Evolutionary conservation across 2,113 vertebrate species (phyloP).

Genomic region (Pomatorhinus ruficollis): DNA sequence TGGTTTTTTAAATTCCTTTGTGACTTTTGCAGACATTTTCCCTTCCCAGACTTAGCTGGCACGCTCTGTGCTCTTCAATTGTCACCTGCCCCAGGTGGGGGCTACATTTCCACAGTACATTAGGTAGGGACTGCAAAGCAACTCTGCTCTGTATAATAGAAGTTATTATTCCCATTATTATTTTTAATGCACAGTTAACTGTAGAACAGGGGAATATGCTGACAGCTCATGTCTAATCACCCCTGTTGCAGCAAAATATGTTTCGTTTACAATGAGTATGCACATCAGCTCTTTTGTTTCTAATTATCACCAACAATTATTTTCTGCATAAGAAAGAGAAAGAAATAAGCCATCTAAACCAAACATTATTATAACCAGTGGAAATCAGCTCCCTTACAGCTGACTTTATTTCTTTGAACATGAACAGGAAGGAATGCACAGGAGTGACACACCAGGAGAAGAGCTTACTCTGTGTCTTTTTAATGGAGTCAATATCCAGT

Average conservation of each 20-base stretch:
- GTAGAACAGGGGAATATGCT: not conserved
- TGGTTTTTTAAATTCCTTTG: not conserved
- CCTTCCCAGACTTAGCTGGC: not conserved
- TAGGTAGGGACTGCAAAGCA: slow-evolving; percentile 1
- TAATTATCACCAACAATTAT: slow-evolving; percentile 6
- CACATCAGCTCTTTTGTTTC: slow-evolving; percentile 40
- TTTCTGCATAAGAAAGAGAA: slow-evolving; percentile 20
- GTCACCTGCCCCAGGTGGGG: not conserved
- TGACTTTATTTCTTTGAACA: not conserved
- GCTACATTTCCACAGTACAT: not conserved
- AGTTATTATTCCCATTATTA: slow-evolving; percentile 48
- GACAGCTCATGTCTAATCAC: not conserved
- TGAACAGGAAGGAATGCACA: not conserved
- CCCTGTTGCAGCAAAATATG: not conserved
- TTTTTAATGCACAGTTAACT: slow-evolving; percentile 34
- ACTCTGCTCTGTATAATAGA: not conserved
- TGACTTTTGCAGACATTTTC: not conserved
- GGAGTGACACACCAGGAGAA: not conserved
- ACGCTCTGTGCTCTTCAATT: not conserved
- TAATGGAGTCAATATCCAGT: not conserved
- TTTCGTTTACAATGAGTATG: not conserved
- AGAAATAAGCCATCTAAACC: not conserved
- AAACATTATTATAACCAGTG: not conserved
- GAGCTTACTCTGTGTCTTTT: slow-evolving; percentile 15
- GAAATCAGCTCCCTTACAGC: not conserved